Conservation (phyloP, 64 coral and sea anemone species). For the Astreopora myriophthalma region DNA sequence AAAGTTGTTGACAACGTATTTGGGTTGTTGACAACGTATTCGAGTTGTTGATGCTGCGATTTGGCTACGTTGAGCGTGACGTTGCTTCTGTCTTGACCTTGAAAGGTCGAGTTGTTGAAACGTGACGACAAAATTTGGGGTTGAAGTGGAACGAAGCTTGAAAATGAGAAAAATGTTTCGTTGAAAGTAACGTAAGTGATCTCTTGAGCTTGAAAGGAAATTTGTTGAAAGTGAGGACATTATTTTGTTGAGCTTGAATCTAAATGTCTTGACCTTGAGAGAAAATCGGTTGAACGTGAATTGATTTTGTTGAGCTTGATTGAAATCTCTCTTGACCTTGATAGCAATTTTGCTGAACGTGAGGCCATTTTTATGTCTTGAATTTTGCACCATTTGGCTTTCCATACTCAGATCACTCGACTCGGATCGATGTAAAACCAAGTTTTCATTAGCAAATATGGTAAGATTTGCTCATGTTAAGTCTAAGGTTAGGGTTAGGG, state of each 20-base stretch:
- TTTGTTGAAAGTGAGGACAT: neutral
- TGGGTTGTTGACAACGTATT: too few species aligned
- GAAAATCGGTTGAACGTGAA: neutral
- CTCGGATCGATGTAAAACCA: too few species aligned
- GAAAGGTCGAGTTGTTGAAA: too few species aligned
- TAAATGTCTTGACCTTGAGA: neutral
- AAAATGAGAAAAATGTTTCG: neutral
- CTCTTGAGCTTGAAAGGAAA: neutral
- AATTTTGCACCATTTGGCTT: slow-evolving; percentile 14
- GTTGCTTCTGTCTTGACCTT: too few species aligned
- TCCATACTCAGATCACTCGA: too few species aligned
- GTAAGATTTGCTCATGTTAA: too few species aligned
- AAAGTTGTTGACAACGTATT: too few species aligned
- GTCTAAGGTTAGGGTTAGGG: too few species aligned
- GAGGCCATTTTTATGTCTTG: neutral
- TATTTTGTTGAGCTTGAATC: neutral
- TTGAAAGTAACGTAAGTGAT: neutral
- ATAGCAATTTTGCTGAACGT: neutral
- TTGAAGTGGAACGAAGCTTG: neutral
- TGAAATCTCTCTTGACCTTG: neutral
- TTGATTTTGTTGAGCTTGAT: neutral
- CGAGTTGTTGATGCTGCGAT: too few species aligned
- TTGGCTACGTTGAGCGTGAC: too few species aligned
- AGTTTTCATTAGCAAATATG: too few species aligned
- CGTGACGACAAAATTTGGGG: too few species aligned